A percentile compares a stretch with the other conserved stretches of the same genome.
These are phyloP conservation scores for Bos javanicus DNA, from an alignment of 2,113 vertebrate genomes.

Conservation along the genomic window DNA sequence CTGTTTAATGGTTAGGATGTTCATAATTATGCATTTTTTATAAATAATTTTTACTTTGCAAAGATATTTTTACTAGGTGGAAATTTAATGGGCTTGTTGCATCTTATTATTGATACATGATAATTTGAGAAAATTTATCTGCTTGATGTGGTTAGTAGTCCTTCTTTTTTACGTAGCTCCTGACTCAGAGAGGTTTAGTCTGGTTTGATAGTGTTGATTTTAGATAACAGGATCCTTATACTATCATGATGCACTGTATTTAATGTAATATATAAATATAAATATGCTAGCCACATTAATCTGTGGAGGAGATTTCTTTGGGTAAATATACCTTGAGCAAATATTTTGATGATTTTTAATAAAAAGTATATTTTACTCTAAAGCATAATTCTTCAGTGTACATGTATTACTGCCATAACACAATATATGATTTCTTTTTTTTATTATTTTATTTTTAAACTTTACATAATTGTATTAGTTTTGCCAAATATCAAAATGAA, in stretches of 20 bases:
- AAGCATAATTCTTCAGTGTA: not conserved
- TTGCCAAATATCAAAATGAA: too few relatives aligned
- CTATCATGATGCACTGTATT: not conserved
- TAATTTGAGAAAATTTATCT: not conserved
- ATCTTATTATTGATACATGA: not conserved
- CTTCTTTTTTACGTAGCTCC: not conserved
- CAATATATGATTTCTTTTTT: not conserved
- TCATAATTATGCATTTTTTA: not conserved
- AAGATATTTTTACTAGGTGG: not conserved
- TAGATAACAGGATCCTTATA: not conserved
- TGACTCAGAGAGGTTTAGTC: not conserved
- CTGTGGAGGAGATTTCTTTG: not conserved
- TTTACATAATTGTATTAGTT: too few relatives aligned
- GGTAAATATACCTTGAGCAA: not conserved
- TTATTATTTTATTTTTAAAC: too few relatives aligned
- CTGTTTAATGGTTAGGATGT: not conserved
- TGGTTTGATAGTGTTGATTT: not conserved
- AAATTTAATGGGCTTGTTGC: not conserved
- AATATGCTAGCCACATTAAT: not conserved
- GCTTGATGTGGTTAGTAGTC: not conserved
- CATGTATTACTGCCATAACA: not conserved
- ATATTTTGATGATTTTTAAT: constrained; percentile 6
- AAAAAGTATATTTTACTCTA: not conserved
- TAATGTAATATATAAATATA: not conserved
- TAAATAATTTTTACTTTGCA: not conserved